A percentile compares a stretch with the other conserved stretches of the same genome.
These are phyloP conservation scores for Cephus runcator DNA, from an alignment of 2,888 invertebrate genomes.

Conservation along the genomic window DNA sequence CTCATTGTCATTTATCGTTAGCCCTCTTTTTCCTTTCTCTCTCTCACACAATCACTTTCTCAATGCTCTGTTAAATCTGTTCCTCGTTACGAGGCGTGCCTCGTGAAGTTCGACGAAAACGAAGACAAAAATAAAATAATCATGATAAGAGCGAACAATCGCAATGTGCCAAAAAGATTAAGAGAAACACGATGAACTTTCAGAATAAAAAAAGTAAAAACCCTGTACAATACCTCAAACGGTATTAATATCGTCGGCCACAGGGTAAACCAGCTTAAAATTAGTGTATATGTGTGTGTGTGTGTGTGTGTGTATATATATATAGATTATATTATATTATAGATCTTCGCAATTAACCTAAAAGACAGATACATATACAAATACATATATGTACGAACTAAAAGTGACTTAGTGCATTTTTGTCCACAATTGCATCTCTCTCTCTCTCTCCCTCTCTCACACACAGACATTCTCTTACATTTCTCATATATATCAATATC, in stretches of 20 bases:
- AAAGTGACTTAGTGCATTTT: constrained; percentile 21
- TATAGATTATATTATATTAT: neutral
- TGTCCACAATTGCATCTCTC: neutral
- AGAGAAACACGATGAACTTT: neutral
- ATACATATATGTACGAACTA: constrained; percentile 11
- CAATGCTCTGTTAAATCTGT: neutral
- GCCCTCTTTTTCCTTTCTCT: constrained; percentile 10
- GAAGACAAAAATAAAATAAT: neutral
- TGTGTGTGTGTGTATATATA: too few species aligned
- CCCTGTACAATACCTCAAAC: neutral
- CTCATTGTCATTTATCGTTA: constrained; percentile 11
- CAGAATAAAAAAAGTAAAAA: neutral
- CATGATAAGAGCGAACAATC: neutral
- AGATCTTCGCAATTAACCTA: constrained; percentile 1
- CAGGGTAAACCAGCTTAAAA: neutral
- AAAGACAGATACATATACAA: neutral
- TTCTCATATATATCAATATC: constrained; percentile 3
- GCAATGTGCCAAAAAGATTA: neutral
- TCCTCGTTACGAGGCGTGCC: neutral
- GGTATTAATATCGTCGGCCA: neutral
- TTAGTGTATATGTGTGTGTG: neutral
- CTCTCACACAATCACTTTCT: neutral
- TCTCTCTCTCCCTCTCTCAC: neutral
- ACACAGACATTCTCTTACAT: neutral
- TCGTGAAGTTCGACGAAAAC: neutral